Evolutionary conservation across 2,113 vertebrate species (phyloP).

Genomic region (Donacobius atricapilla): DNA sequence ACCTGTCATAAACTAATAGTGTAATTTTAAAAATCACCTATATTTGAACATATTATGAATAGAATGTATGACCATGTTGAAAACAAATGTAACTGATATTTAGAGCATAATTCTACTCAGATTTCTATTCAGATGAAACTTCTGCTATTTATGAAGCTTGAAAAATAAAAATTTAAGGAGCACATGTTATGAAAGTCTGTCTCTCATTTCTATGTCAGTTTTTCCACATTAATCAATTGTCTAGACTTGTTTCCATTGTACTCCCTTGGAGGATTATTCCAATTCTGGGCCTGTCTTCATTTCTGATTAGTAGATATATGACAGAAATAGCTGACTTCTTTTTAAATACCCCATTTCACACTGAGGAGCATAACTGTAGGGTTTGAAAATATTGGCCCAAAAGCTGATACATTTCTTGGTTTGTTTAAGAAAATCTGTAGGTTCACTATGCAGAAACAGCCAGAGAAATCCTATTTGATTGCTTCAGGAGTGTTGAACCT

Average conservation of each 20-base stretch:
- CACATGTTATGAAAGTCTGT: neutral
- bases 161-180: neutral
- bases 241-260: slow-evolving; percentile 10
- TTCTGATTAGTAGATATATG: neutral
- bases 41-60: neutral
- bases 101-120: neutral
- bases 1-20: neutral
- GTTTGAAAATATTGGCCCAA: neutral
- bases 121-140: neutral
- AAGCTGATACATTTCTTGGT: neutral
- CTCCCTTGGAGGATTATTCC: neutral
- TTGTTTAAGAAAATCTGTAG: neutral
- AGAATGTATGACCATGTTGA: neutral
- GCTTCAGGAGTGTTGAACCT: neutral
- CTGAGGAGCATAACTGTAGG: neutral
- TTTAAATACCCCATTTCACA: neutral
- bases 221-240: slow-evolving; percentile 20
- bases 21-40: neutral
- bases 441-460: neutral
- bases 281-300: neutral
- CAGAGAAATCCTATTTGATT: neutral
- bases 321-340: neutral
- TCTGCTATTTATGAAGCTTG: neutral
- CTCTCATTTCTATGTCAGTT: slow-evolving; percentile 14
- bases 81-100: neutral